A percentile compares a stretch with the other conserved stretches of the same genome.
Conservation (phyloP, 2,797 vertebrate genomes). For the Macroramphosus scolopax region DNA sequence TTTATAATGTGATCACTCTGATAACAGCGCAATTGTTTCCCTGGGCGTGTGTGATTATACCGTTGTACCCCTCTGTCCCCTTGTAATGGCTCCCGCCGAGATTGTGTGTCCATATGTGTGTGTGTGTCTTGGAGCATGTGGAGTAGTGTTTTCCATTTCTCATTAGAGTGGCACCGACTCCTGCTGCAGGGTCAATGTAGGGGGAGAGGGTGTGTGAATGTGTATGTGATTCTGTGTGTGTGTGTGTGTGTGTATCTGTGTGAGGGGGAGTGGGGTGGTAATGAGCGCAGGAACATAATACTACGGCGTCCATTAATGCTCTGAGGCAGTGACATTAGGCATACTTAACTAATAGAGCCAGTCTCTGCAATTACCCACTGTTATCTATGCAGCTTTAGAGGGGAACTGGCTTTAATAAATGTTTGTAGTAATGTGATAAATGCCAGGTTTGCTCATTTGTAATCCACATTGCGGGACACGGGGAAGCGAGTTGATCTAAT, state of each 20-base stretch:
- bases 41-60: slow-evolving; percentile 79
- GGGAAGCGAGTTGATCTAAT: slow-evolving; percentile 67
- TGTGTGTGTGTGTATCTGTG: slow-evolving; percentile 59
- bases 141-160: slow-evolving; percentile 83
- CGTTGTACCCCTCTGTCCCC: slow-evolving; percentile 74
- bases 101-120: slow-evolving; percentile 37
- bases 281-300: slow-evolving; percentile 83
- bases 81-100: slow-evolving; percentile 73
- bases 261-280: slow-evolving; percentile 75
- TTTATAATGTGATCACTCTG: slow-evolving; percentile 79
- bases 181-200: slow-evolving; percentile 82
- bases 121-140: slow-evolving; percentile 71
- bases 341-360: slow-evolving; percentile 85
- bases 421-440: slow-evolving; percentile 80
- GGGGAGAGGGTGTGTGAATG: slow-evolving; percentile 56
- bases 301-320: slow-evolving; percentile 83
- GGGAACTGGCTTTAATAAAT: slow-evolving; percentile 77
- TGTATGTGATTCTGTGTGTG: no score
- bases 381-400: slow-evolving; percentile 79
- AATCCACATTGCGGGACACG: slow-evolving; percentile 72
- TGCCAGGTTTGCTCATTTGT: slow-evolving; percentile 78
- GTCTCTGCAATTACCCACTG: slow-evolving; percentile 81
- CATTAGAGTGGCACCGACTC: slow-evolving; percentile 81
- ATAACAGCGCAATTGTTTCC: slow-evolving; percentile 77
- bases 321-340: slow-evolving; percentile 82